phyloP scores from a whole-genome alignment of 2,113 vertebrate genomes.

The Motacilla tschutschensis region DNA sequence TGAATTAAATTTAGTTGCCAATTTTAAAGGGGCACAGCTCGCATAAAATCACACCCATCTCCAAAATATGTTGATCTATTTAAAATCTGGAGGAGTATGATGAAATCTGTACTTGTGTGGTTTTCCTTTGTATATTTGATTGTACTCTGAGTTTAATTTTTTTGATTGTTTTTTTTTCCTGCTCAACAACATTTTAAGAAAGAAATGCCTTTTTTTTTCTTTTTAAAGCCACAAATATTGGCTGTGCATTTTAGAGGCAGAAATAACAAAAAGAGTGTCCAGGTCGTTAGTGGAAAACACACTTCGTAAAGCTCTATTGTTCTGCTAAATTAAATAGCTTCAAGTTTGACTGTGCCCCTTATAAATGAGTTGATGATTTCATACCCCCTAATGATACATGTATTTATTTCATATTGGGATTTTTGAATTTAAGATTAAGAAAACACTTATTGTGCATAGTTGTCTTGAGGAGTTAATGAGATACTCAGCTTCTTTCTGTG shows the following conservation, averaged over 20 bases:
- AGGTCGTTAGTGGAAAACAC: slow-evolving; percentile 10
- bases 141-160: background rate
- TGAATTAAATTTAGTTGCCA: slow-evolving; percentile 30
- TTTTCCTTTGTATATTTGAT: slow-evolving; percentile 54
- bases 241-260: background rate
- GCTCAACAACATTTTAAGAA: background rate
- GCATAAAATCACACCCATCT: slow-evolving; percentile 34
- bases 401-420: background rate
- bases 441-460: background rate
- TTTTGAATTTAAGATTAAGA: background rate
- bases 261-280: background rate
- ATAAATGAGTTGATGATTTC: background rate
- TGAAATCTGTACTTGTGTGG: slow-evolving; percentile 35
- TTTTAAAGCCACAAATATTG: background rate
- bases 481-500: background rate
- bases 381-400: background rate
- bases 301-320: background rate
- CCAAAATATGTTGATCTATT: slow-evolving; percentile 42
- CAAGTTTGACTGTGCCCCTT: background rate
- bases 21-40: slow-evolving; percentile 34
- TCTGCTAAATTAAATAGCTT: background rate
- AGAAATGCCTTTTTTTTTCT: background rate
- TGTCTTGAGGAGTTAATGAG: background rate
- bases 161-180: background rate
- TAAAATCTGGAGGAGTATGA: slow-evolving; percentile 37